A percentile compares a stretch with the other conserved stretches of the same genome.
Evolutionary conservation across 2,797 vertebrate species (phyloP).

Genomic region (Brotula barbata): DNA sequence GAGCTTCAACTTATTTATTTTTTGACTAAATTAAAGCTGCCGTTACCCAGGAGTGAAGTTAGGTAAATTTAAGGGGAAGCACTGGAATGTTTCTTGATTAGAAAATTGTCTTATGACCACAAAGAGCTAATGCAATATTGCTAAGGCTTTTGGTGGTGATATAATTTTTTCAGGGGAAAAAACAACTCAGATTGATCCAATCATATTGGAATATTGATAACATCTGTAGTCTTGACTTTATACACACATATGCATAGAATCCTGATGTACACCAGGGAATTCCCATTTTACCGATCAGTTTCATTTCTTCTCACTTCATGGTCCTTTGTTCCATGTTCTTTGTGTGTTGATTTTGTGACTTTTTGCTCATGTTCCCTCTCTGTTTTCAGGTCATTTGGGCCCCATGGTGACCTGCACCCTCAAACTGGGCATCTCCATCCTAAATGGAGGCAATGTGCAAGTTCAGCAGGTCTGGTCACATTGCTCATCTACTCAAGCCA

Average conservation of each 20-base stretch:
- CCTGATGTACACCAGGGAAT: too few species aligned
- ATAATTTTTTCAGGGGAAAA: too few species aligned
- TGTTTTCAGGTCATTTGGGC: conserved; percentile 85
- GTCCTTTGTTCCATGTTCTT: not conserved
- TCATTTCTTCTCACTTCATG: not conserved
- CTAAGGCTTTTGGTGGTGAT: too few species aligned
- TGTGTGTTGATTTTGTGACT: not conserved
- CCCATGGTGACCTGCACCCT: conserved; percentile 95
- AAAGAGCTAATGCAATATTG: too few species aligned
- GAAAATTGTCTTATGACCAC: too few species aligned
- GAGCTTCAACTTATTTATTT: too few species aligned
- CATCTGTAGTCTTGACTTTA: too few species aligned
- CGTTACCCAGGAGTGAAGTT: too few species aligned
- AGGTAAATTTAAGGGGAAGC: not conserved
- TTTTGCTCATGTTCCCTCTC: not conserved
- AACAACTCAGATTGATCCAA: too few species aligned
- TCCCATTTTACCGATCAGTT: not conserved
- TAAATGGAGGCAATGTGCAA: conserved; percentile 94
- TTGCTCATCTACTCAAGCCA: not conserved
- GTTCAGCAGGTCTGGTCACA: conserved; percentile 89
- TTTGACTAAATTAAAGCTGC: too few species aligned
- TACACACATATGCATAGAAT: too few species aligned
- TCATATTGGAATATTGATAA: too few species aligned
- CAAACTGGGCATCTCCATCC: conserved; percentile 95
- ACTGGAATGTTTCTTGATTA: not conserved